phyloP scores from a whole-genome alignment of 2,888 invertebrate species.

The Graphium colonna region DNA sequence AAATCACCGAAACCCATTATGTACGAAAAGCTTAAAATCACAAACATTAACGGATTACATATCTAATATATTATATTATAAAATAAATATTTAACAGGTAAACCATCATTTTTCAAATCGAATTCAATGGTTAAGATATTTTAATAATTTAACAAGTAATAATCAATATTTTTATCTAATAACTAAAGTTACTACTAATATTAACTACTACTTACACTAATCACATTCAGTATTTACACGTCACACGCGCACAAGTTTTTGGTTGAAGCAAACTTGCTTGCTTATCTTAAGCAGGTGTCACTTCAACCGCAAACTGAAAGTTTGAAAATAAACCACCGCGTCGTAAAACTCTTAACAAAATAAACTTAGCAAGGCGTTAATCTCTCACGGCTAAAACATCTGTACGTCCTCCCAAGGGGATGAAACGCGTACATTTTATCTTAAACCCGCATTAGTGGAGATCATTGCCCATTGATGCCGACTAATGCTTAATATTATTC shows the following conservation, averaged over 20 bases:
- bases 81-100: no score
- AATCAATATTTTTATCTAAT: no score
- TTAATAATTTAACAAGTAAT: no score
- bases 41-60: no score
- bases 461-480: constrained; percentile 27
- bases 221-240: no score
- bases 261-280: not conserved
- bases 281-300: constrained; percentile 71
- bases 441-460: constrained; percentile 30
- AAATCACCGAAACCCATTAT: no score
- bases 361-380: constrained; percentile 67
- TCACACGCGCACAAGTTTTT: not conserved
- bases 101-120: no score
- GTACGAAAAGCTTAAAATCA: no score
- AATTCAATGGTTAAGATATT: no score
- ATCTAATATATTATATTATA: no score
- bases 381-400: constrained; percentile 57
- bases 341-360: constrained; percentile 73
- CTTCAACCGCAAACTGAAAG: constrained; percentile 49
- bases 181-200: no score
- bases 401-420: constrained; percentile 48
- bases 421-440: constrained; percentile 45
- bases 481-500: constrained; percentile 1
- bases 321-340: constrained; percentile 61
- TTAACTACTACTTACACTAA: no score